Percentiles rank a stretch among this genome's conserved stretches.
Conservation (phyloP, 2,888 invertebrate genomes). For the Ashinkailepas kermadecensis region DNA sequence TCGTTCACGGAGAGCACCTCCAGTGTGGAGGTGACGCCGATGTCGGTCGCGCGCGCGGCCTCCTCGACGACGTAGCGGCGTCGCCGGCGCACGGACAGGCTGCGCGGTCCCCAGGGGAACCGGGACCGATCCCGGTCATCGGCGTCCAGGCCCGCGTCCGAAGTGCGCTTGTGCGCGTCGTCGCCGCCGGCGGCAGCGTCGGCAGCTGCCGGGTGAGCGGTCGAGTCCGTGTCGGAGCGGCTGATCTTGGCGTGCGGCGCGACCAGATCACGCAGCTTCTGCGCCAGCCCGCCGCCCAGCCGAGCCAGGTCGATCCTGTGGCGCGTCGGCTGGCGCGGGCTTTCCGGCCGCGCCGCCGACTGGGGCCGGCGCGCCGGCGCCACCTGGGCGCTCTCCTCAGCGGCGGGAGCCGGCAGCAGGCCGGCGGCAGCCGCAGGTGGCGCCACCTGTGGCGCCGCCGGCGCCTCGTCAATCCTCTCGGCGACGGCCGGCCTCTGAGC, state of each 20-base stretch:
- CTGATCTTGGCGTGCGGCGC: background rate
- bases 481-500: background rate
- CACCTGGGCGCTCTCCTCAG: background rate
- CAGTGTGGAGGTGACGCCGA: conserved; percentile 81
- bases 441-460: too few species aligned
- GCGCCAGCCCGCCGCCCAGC: background rate
- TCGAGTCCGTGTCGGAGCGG: background rate
- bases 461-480: too few species aligned
- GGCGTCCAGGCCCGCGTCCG: conserved; percentile 33
- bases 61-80: conserved; percentile 28
- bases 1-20: conserved; percentile 88
- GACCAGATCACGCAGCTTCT: background rate
- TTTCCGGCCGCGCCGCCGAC: background rate
- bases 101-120: conserved; percentile 71
- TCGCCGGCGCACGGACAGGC: conserved; percentile 40
- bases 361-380: background rate
- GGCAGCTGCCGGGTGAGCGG: background rate
- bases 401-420: background rate
- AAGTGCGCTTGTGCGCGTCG: conserved; percentile 34
- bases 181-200: background rate
- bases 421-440: background rate
- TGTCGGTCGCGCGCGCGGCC: conserved; percentile 28
- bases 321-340: background rate
- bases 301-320: background rate
- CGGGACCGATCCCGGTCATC: conserved; percentile 23